Evolutionary conservation across 2,888 invertebrate species (phyloP), one percentile per base, ranked within the genome.

Genomic region (Drosophila neonasuta): DNA sequence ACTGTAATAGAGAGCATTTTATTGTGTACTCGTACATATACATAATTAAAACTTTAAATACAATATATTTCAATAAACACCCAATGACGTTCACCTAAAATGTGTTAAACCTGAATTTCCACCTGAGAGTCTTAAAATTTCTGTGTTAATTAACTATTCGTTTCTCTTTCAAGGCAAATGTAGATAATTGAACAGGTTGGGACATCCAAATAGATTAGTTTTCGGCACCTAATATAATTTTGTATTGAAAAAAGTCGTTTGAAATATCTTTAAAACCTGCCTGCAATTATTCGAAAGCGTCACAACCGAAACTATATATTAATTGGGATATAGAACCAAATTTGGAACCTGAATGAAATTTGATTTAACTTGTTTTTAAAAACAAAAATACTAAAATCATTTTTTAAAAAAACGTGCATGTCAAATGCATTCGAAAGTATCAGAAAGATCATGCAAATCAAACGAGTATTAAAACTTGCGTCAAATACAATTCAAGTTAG

Each of bases 141-240:
- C 17, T 52, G 17, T 13, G 10, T 13, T 9, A 42, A 36, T 36
- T 34, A 13, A 7, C 0, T 3, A 36, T 24, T 51, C 8, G 20
- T 70, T 57, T 75, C 55, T 17, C 32, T 45, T 64, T 42, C 45
- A 45, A 48, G 29, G 45, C 46, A 54, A 60, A 34, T 17, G 15
- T 7, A 8, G 17, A 13, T 51, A 55, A 52, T 60, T 49, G 15
- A 74, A 52, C 54, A 48, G 58, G 41, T 68, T 62, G 20, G 15
- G 32, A 20, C 15, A 46, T 52, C n/a, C 7, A 48, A n/a, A 41
- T 30, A 15, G 15, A 36, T n/a, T 13, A 9, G 13, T 5, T 51
- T 30, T 17, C 9, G 13, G 10, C 11, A 36, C 36, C n/a, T 6
- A 11, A 36, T 36, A 5, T 5, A 2, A 36, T 36, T n/a, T 36